A percentile compares a stretch with the other conserved stretches of the same genome.
phyloP scores from a whole-genome alignment of 1,140 invertebrate species.

The Apis florea region DNA sequence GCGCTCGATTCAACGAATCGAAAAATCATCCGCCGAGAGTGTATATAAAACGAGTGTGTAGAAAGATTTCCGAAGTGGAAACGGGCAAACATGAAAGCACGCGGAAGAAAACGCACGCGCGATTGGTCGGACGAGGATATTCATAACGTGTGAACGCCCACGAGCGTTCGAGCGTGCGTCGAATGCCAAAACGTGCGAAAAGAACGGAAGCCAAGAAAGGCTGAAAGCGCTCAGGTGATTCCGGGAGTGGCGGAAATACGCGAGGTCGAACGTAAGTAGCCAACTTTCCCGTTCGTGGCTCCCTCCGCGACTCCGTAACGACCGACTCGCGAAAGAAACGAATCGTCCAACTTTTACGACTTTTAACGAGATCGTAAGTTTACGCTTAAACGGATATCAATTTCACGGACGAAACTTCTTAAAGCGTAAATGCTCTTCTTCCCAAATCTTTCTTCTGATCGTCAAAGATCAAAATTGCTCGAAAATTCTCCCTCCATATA shows the following conservation, averaged over 20 bases:
- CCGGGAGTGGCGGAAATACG: constrained; percentile 27
- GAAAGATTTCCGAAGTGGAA: constrained; percentile 55
- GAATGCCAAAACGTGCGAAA: constrained; percentile 66
- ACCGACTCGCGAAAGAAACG: constrained; percentile 40
- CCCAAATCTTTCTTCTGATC: no score
- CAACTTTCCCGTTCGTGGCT: constrained; percentile 44
- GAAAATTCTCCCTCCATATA: no score
- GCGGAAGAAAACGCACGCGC: constrained; percentile 64
- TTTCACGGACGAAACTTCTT: constrained; percentile 31
- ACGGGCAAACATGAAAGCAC: constrained; percentile 62
- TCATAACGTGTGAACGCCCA: constrained; percentile 69
- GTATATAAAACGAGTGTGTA: constrained; percentile 45
- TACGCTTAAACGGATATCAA: constrained; percentile 47
- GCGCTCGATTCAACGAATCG: constrained; percentile 36
- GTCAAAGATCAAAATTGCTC: no score
- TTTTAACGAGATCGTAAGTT: constrained; percentile 48
- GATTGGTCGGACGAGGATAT: constrained; percentile 67
- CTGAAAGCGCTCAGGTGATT: constrained; percentile 39
- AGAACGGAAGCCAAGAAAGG: constrained; percentile 54
- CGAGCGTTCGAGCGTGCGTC: constrained; percentile 63
- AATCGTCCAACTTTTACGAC: constrained; percentile 51
- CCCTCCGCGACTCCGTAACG: constrained; percentile 37
- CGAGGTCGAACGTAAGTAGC: constrained; percentile 38
- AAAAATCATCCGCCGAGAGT: constrained; percentile 38
- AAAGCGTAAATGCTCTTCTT: constrained; percentile 1